phyloP scores from a whole-genome alignment of 1,140 invertebrate species.

The Thaumetopoea pityocampa region DNA sequence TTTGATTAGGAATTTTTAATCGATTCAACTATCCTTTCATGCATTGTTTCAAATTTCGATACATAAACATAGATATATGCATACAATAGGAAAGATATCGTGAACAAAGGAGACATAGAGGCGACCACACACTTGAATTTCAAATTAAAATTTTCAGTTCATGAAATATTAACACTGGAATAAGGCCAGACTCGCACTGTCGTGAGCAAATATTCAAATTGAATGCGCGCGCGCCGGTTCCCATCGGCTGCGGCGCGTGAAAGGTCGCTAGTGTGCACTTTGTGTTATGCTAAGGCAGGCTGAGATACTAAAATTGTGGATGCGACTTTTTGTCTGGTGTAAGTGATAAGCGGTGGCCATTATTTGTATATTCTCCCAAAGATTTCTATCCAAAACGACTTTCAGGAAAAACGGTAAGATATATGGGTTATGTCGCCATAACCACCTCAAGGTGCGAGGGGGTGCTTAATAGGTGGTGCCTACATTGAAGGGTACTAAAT shows the following conservation, averaged over 20 bases:
- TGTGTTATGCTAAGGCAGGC: slow-evolving; percentile 43
- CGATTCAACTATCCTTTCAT: slow-evolving; percentile 6
- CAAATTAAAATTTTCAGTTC: slow-evolving; percentile 44
- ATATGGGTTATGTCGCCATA: no score
- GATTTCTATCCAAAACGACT: no score
- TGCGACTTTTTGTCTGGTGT: slow-evolving; percentile 19
- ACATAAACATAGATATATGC: slow-evolving; percentile 6
- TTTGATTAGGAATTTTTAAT: neutral
- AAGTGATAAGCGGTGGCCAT: slow-evolving; percentile 21
- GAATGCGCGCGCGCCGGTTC: slow-evolving; percentile 41
- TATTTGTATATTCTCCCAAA: no score
- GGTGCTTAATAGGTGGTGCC: no score
- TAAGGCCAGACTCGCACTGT: slow-evolving; percentile 30
- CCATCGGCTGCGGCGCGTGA: slow-evolving; percentile 18
- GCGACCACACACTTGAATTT: slow-evolving; percentile 36
- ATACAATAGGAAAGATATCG: no score
- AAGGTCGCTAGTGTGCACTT: slow-evolving; percentile 41
- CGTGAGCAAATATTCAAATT: slow-evolving; percentile 40
- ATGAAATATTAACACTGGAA: slow-evolving; percentile 52
- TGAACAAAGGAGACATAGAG: slow-evolving; percentile 23
- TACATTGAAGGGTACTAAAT: no score
- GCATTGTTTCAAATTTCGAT: neutral
- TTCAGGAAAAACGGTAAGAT: no score
- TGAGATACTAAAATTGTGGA: slow-evolving; percentile 22
- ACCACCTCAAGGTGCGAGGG: no score